Evolutionary conservation across 2,113 vertebrate species (phyloP).

Genomic region (Genyomyrus donnyi): DNA sequence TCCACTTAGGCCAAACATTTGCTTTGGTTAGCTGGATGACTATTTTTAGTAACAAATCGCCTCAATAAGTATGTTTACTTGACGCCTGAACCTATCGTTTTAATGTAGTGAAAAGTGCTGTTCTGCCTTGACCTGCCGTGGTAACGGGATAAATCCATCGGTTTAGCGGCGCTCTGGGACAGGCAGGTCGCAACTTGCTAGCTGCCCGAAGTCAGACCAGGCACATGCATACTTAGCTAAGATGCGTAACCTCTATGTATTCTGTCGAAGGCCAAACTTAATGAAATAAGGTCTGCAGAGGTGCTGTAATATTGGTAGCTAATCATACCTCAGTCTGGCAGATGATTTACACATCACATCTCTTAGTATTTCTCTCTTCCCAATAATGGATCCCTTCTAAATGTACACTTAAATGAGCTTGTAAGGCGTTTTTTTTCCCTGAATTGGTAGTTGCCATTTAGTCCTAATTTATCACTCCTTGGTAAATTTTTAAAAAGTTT

Average conservation of each 20-base stretch:
- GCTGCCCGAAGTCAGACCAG: neutral
- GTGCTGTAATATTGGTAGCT: neutral
- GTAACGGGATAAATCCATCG: neutral
- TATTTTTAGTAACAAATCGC: conserved; percentile 9
- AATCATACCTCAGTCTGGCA: neutral
- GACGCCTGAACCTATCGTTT: neutral
- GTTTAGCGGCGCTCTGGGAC: neutral
- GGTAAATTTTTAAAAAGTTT: neutral
- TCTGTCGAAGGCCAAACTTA: neutral
- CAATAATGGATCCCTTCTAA: neutral
- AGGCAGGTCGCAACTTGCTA: neutral
- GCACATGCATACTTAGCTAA: neutral
- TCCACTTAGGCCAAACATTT: conserved; percentile 1
- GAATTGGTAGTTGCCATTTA: neutral
- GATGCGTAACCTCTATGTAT: neutral
- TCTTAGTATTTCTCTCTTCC: neutral
- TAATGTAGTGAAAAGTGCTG: neutral
- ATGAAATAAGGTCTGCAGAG: neutral
- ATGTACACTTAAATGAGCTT: neutral
- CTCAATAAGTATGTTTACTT: neutral
- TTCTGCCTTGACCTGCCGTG: neutral
- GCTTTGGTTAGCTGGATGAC: neutral
- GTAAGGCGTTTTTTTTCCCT: neutral
- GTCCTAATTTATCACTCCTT: neutral
- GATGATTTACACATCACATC: neutral